Percentiles rank a stretch among this genome's conserved stretches.
phyloP scores from a whole-genome alignment of 2,888 invertebrate species.

The Machimus atricapillus region DNA sequence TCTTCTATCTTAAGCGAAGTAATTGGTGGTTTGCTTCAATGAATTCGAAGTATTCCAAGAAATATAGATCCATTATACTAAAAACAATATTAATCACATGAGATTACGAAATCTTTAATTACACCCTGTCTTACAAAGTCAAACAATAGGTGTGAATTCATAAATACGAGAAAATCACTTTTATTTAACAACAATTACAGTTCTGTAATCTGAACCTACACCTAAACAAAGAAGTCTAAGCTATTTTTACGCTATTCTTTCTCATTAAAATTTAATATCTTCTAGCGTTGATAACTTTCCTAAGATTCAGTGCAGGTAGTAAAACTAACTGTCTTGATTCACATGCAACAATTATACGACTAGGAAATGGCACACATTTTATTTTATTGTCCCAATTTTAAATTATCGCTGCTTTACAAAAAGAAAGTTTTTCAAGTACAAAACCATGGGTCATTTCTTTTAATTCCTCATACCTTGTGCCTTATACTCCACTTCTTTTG shows the following conservation, averaged over 20 bases:
- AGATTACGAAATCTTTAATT: neutral
- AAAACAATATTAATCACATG: no score
- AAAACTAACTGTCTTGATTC: neutral
- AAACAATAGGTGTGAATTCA: neutral
- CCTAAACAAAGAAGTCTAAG: neutral
- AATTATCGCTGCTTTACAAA: neutral
- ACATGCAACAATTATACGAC: neutral
- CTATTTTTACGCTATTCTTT: neutral
- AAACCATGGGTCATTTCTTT: neutral
- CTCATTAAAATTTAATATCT: neutral
- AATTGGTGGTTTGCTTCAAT: neutral
- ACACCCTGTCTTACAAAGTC: neutral
- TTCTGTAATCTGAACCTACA: neutral
- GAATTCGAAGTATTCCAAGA: neutral
- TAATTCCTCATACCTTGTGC: neutral
- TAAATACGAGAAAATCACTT: neutral
- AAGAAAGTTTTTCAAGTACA: neutral
- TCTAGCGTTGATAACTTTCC: neutral
- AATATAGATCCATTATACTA: no score
- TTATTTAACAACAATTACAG: neutral
- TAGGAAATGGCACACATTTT: neutral
- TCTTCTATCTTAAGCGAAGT: neutral
- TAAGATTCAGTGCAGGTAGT: neutral
- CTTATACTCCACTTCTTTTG: neutral
- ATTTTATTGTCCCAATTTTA: neutral